Conservation (phyloP, 2,113 vertebrate genomes). For the Scolopax mira region DNA sequence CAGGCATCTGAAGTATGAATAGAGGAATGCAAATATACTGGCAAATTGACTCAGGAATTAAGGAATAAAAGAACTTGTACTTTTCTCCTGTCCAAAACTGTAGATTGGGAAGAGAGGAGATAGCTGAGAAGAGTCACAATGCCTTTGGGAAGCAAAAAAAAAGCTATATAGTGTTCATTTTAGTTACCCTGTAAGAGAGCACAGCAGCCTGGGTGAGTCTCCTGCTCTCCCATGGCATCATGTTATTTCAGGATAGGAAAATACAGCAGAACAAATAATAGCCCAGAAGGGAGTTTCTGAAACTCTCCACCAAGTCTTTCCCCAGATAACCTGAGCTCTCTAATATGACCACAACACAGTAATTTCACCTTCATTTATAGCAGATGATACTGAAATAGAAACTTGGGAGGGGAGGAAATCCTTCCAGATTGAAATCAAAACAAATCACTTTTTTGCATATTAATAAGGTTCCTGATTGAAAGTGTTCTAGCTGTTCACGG, state of each 20-base stretch:
- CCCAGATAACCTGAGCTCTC: not conserved
- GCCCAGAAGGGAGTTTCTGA: not conserved
- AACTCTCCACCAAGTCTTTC: not conserved
- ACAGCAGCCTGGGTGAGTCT: not conserved
- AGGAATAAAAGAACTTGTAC: not conserved
- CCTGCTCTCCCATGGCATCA: rapidly evolving
- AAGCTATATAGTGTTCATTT: not conserved
- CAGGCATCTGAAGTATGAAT: not conserved
- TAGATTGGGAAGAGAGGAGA: not conserved
- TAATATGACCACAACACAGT: not conserved
- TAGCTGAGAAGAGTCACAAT: not conserved
- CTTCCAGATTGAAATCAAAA: constrained; percentile 70
- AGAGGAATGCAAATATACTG: not conserved
- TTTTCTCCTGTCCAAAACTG: not conserved
- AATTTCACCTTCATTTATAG: constrained; percentile 36
- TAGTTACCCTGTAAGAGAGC: not conserved
- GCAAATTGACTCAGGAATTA: not conserved
- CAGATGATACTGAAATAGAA: constrained; percentile 47
- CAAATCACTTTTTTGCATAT: constrained; percentile 72
- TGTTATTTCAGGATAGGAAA: not conserved
- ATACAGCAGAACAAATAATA: not conserved
- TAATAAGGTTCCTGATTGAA: constrained; percentile 73
- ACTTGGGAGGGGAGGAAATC: not conserved
- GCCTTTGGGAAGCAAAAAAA: not conserved
- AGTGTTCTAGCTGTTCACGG: constrained; percentile 50